These are phyloP conservation scores for Chymomyza fuscimana DNA, from an alignment of 2,888 invertebrate species.

Conservation along the genomic window DNA sequence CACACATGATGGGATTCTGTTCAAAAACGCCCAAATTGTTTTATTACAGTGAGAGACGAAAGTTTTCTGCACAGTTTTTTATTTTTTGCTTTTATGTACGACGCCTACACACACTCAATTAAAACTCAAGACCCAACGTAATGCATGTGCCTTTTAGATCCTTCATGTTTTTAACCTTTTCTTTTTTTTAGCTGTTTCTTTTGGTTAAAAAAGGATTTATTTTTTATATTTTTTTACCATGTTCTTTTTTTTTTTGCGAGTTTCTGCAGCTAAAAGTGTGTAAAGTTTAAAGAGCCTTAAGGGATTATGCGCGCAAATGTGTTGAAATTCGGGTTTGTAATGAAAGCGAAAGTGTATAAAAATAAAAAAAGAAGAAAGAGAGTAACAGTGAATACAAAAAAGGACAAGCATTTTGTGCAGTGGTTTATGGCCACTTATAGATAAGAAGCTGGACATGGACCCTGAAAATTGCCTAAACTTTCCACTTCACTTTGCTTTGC, in stretches of 20 bases:
- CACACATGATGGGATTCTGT: constrained; percentile 40
- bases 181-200: constrained; percentile 37
- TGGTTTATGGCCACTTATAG: constrained; percentile 72
- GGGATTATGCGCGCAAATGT: constrained; percentile 74
- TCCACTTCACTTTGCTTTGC: constrained; percentile 35
- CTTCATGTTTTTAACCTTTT: constrained; percentile 68
- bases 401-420: constrained; percentile 49
- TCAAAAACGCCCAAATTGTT: constrained; percentile 63
- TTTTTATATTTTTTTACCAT: constrained; percentile 49
- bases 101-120: constrained; percentile 73
- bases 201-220: constrained; percentile 62
- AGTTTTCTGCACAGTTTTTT: constrained; percentile 24
- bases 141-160: constrained; percentile 68
- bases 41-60: constrained; percentile 58
- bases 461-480: constrained; percentile 34
- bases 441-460: constrained; percentile 50
- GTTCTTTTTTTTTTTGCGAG: constrained; percentile 42
- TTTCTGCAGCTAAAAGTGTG: constrained; percentile 64
- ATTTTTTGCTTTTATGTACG: constrained; percentile 20
- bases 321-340: constrained; percentile 69
- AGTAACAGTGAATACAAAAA: constrained; percentile 34
- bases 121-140: constrained; percentile 77
- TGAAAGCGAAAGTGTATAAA: constrained; percentile 45
- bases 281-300: constrained; percentile 77
- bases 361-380: constrained; percentile 15